A percentile compares a stretch with the other conserved stretches of the same genome.
Conservation (phyloP, 1,140 invertebrate genomes). For the Pararge aegeria region DNA sequence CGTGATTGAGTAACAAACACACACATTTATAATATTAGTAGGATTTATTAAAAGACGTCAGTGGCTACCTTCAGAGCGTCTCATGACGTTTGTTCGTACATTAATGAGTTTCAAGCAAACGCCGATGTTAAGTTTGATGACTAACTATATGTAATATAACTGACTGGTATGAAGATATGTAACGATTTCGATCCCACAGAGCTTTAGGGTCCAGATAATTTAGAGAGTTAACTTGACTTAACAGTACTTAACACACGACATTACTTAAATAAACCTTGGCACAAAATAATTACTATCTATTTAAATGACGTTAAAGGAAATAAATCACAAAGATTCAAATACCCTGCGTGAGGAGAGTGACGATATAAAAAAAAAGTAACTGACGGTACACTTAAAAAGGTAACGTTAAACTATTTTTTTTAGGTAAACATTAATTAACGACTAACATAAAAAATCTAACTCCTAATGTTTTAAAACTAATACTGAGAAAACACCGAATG, state of each 20-base stretch:
- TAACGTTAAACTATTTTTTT: constrained; percentile 48
- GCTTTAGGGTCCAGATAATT: not conserved
- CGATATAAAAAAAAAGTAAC: constrained; percentile 46
- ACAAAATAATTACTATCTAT: constrained; percentile 16
- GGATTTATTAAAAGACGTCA: too few relatives aligned
- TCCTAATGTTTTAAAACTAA: constrained; percentile 68
- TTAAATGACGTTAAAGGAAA: constrained; percentile 11
- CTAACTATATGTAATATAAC: too few relatives aligned
- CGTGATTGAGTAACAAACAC: too few relatives aligned
- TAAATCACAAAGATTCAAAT: not conserved
- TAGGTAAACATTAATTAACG: constrained; percentile 70
- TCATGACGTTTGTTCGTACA: too few relatives aligned
- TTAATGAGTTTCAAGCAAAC: too few relatives aligned
- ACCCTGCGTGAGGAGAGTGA: constrained; percentile 17
- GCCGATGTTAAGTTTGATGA: too few relatives aligned
- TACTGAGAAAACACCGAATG: constrained; percentile 59
- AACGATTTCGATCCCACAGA: too few relatives aligned
- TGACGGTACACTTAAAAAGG: constrained; percentile 60
- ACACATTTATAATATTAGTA: too few relatives aligned
- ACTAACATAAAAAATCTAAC: constrained; percentile 70
- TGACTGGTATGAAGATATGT: too few relatives aligned
- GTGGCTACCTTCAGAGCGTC: too few relatives aligned
- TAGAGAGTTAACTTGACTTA: not conserved
- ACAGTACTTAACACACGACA: not conserved
- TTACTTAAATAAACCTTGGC: constrained; percentile 14